Conservation (phyloP, 1,140 invertebrate genomes). For the Bombyx mandarina region DNA sequence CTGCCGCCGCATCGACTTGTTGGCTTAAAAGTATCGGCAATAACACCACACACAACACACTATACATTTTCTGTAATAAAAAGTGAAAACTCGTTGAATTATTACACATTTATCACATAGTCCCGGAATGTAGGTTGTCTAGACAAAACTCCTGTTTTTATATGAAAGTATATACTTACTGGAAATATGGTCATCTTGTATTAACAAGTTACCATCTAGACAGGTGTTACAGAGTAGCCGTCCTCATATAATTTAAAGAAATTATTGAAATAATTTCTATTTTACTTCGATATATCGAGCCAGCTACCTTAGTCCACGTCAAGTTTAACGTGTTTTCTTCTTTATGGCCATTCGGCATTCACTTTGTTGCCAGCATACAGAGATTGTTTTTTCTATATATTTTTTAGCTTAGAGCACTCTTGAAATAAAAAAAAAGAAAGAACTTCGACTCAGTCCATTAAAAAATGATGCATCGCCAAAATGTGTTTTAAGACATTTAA, state of each 20-base stretch:
- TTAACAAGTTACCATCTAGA: conserved; percentile 35
- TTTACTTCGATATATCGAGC: conserved; percentile 26
- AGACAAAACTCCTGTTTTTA: conserved; percentile 9
- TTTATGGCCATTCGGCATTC: conserved; percentile 29
- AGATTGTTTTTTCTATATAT: neutral
- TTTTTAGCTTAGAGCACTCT: neutral
- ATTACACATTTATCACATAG: conserved; percentile 19
- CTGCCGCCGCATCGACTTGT: conserved; percentile 76
- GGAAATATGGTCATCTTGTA: conserved; percentile 38
- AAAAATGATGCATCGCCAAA: no score
- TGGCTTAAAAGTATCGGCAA: conserved; percentile 47
- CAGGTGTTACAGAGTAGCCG: conserved; percentile 19
- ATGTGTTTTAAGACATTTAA: no score
- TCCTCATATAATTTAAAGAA: conserved; percentile 27
- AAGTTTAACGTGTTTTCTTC: conserved; percentile 70
- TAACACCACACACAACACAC: conserved; percentile 37
- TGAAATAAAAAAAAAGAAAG: neutral
- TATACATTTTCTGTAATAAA: conserved; percentile 58
- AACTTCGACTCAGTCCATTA: neutral
- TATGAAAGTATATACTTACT: conserved; percentile 49
- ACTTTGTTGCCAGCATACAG: conserved; percentile 36
- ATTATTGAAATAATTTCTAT: conserved; percentile 27
- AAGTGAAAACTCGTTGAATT: conserved; percentile 17
- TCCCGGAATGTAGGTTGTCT: conserved; percentile 34
- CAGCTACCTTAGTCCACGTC: conserved; percentile 68